Percentiles rank a stretch among this genome's conserved stretches.
phyloP scores from a whole-genome alignment of 2,797 vertebrate species.

The Sebastiscus albofasciatus region DNA sequence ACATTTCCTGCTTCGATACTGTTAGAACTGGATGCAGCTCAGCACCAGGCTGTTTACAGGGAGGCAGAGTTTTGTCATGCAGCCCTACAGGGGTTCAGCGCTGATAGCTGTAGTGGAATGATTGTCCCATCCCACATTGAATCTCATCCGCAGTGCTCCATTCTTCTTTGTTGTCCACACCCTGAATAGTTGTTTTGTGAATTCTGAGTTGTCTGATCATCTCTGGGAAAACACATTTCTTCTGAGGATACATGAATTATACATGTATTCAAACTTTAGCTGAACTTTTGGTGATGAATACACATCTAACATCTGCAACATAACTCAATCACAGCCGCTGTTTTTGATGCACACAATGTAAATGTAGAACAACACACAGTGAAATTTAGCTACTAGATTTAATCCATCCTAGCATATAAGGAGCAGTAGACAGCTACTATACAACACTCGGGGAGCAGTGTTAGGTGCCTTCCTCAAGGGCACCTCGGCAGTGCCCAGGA shows the following conservation, averaged over 20 bases:
- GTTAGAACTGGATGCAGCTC: constrained; percentile 40
- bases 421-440: too few species aligned
- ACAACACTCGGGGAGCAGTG: too few species aligned
- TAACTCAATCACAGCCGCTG: background rate
- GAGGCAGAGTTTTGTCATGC: constrained; percentile 33
- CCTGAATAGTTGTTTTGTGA: constrained; percentile 13
- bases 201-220: constrained; percentile 4
- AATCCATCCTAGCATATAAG: too few species aligned
- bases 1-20: constrained; percentile 64
- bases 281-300: constrained; percentile 1
- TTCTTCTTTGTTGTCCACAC: constrained; percentile 6
- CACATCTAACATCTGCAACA: constrained; percentile 2
- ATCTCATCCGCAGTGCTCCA: constrained; percentile 23
- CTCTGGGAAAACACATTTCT: constrained; percentile 13
- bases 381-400: too few species aligned
- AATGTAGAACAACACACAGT: background rate
- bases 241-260: constrained; percentile 29
- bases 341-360: background rate
- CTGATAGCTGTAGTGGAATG: constrained; percentile 40
- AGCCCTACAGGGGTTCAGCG: constrained; percentile 20
- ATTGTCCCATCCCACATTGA: constrained; percentile 10
- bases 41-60: background rate
- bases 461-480: too few species aligned
- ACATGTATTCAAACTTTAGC: constrained; percentile 3
- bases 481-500: too few species aligned